Percentiles rank a stretch among this genome's conserved stretches.
phyloP scores from a whole-genome alignment of 1,140 invertebrate genomes.

The Aleiodes sp. region DNA sequence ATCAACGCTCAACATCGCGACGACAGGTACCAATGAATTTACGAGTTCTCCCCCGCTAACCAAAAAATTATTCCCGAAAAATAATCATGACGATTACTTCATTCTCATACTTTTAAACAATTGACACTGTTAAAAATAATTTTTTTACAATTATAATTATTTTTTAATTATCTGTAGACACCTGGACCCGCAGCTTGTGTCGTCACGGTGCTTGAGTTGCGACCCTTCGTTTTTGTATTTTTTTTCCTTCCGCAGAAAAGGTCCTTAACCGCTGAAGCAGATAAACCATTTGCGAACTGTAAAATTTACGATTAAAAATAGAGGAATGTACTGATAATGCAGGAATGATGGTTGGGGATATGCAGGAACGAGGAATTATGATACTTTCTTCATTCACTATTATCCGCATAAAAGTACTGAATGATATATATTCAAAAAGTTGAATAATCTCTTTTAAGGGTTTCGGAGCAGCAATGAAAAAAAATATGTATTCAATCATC shows the following conservation, averaged over 20 bases:
- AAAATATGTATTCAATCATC: too few species aligned
- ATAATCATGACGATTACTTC: neutral
- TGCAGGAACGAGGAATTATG: too few species aligned
- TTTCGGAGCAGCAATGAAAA: too few species aligned
- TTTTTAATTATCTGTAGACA: conserved; percentile 27
- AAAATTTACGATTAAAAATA: too few species aligned
- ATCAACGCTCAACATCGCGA: neutral
- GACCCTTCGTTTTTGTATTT: conserved; percentile 14
- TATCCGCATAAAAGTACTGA: too few species aligned
- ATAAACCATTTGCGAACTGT: neutral
- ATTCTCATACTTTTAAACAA: neutral
- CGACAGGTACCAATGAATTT: conserved; percentile 13
- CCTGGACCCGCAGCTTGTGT: conserved; percentile 48
- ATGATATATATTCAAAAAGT: too few species aligned
- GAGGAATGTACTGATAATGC: too few species aligned
- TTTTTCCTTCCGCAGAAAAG: neutral
- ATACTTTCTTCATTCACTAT: too few species aligned
- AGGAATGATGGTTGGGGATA: too few species aligned
- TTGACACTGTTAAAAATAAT: neutral
- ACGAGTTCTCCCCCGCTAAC: too few species aligned
- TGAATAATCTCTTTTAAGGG: too few species aligned
- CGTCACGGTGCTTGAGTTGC: conserved; percentile 28
- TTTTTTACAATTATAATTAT: conserved; percentile 15
- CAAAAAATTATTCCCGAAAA: too few species aligned
- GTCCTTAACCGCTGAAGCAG: conserved; percentile 3